Evolutionary conservation across 2,888 invertebrate genomes (phyloP), one percentile per base, ranked within the genome.

Genomic region (Bedellia somnulentella): DNA sequence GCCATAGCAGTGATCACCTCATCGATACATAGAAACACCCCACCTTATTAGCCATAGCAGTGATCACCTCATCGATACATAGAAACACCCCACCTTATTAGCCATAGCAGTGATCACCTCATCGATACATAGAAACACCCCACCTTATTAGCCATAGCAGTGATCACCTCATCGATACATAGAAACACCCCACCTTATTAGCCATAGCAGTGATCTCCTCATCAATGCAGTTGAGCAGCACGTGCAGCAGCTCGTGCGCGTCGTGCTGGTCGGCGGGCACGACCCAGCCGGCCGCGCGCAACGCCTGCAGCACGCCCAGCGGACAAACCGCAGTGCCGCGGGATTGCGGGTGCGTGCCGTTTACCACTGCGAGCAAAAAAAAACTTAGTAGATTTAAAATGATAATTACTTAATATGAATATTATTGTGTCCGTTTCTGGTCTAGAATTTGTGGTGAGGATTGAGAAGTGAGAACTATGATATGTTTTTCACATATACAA

Each of bases 221-320:
- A 52, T 94, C 93, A 28, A 96, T 71, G 9, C 94, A 93, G n/a
- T 89, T 84, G 5, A 94, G 77, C 43, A 97, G 70, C 5, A 93
- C 87, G 58, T 93, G 92, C 44, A 96, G 84, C 30, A 97, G 62
- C 63, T 97, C 96, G 55, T 95, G 95, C 1, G 94, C 91, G 66
- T 97, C 97, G 61, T 95, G 89, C 67, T 96, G 93, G 40, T 92
- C 93, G 13, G 86, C 81, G 0, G 92, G 87, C 42, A 95, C 90
- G 27, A 87, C 86, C 93, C 94, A 95, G 10, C 90, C 86, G 0
- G 89, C 79, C 2, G 82, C 76, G 13, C 86, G 75, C 4, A 95
- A 70, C 0, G 90, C 86, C 36, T 86, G 81, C 38, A 93, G 79
- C 8, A 93, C 85, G 1, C 77, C 77, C 24, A 77, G 54, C 0